These are phyloP conservation scores for Lasioglossum malachurum DNA, from an alignment of 2,888 invertebrate genomes.

Conservation along the genomic window DNA sequence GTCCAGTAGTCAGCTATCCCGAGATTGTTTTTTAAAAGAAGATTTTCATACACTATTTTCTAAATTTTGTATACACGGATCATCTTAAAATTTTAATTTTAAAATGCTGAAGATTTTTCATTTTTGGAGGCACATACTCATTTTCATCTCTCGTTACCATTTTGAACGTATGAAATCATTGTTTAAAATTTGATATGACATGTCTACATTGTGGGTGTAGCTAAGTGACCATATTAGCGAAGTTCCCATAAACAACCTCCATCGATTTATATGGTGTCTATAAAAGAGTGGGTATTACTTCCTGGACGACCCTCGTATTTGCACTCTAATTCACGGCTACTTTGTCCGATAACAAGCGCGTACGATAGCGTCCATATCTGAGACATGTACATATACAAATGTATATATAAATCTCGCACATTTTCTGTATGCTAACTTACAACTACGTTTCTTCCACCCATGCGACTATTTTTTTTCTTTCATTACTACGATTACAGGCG, in stretches of 20 bases:
- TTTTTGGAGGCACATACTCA: background rate
- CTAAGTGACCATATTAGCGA: background rate
- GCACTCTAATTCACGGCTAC: background rate
- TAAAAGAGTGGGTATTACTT: background rate
- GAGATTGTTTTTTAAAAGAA: no score
- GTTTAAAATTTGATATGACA: background rate
- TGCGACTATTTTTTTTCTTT: background rate
- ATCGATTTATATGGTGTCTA: background rate
- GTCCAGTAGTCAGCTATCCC: no score
- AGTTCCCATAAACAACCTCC: background rate
- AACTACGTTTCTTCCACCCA: background rate
- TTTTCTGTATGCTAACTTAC: background rate
- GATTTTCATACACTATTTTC: background rate
- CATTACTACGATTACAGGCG: conserved; percentile 4
- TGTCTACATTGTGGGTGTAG: background rate
- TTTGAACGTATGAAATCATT: background rate
- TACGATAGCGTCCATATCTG: background rate
- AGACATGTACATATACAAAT: background rate
- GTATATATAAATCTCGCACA: background rate
- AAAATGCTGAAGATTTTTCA: background rate
- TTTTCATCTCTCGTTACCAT: background rate
- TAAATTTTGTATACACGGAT: background rate
- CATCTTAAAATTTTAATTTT: no score
- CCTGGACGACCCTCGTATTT: background rate
- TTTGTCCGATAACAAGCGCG: background rate